phyloP scores from a whole-genome alignment of 2,113 vertebrate genomes.

The Odocoileus hemionus region DNA sequence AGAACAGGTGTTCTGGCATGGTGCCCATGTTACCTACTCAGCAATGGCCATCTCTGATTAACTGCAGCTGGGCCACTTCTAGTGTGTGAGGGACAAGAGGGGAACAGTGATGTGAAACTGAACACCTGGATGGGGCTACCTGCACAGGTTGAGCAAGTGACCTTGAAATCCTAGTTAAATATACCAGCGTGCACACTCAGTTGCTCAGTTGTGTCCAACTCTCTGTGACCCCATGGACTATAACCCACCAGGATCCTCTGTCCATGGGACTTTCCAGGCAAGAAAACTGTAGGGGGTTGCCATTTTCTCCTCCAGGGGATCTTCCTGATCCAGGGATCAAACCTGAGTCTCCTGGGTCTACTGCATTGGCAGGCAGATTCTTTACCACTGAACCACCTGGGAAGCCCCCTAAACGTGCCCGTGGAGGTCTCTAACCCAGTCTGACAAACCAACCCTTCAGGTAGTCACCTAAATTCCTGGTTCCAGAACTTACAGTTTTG shows the following conservation, averaged over 20 bases:
- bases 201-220: neutral
- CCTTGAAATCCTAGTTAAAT: too few species aligned
- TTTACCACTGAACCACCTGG: neutral
- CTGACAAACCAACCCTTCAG: too few species aligned
- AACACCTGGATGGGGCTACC: too few species aligned
- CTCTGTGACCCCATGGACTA: neutral
- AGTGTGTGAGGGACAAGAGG: neutral
- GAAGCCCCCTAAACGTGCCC: neutral
- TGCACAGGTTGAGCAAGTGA: neutral
- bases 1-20: neutral
- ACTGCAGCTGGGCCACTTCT: neutral
- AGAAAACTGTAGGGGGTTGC: neutral
- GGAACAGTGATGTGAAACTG: neutral
- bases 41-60: neutral
- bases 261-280: neutral
- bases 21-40: neutral
- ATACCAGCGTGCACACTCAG: rapidly evolving
- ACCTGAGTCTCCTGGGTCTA: neutral
- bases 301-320: neutral
- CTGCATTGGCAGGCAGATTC: neutral
- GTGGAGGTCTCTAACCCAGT: neutral
- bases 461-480: neutral
- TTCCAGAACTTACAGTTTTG: neutral
- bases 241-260: neutral
- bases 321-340: neutral